These are phyloP conservation scores for Latrodectus geometricus DNA, from an alignment of 1,140 invertebrate genomes.

Conservation along the genomic window DNA sequence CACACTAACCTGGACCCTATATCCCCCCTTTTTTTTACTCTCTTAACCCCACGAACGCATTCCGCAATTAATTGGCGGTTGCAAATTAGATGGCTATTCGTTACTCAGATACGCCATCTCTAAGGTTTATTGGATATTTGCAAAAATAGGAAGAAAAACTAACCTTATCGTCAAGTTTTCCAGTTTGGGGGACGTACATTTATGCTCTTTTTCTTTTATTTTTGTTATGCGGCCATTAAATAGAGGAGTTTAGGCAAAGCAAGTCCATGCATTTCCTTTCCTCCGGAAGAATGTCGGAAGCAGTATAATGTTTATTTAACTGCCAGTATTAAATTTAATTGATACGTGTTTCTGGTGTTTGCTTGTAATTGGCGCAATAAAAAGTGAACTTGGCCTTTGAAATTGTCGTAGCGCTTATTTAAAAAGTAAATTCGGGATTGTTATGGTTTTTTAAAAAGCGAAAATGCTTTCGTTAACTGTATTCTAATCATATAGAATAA, in stretches of 20 bases:
- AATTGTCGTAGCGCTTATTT: background rate
- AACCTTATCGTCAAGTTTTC: background rate
- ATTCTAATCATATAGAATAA: no score
- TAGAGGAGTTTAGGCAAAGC: background rate
- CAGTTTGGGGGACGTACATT: background rate
- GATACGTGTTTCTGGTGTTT: background rate
- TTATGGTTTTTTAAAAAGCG: background rate
- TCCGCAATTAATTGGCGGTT: constrained; percentile 48
- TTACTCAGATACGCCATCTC: constrained; percentile 10
- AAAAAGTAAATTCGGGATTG: background rate
- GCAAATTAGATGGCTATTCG: constrained; percentile 39
- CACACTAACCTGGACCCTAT: constrained; percentile 11
- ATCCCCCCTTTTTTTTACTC: background rate
- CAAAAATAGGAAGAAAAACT: constrained; percentile 13
- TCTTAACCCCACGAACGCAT: background rate
- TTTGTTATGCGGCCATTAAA: background rate
- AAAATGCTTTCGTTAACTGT: background rate
- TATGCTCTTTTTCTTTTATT: background rate
- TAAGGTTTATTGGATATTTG: constrained; percentile 34
- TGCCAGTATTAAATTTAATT: background rate
- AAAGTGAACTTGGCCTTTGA: background rate
- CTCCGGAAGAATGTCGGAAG: background rate
- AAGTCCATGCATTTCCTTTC: background rate
- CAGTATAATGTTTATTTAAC: background rate
- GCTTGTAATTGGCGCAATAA: background rate